phyloP scores from a whole-genome alignment of 2,797 vertebrate species.

The Brachymystax lenok region DNA sequence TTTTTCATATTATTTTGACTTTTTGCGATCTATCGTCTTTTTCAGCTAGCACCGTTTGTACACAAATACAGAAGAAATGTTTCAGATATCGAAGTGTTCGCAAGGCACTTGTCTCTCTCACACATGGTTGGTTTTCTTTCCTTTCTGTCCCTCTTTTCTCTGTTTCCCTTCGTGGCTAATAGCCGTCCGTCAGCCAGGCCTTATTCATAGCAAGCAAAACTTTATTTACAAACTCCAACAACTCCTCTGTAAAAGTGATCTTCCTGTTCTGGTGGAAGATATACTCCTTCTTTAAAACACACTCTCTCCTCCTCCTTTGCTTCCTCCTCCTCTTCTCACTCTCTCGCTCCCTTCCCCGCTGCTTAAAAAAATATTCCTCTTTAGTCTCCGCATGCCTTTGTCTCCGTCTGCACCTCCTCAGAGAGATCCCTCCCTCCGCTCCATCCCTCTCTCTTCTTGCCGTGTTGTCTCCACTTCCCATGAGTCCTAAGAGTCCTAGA shows the following conservation, averaged over 20 bases:
- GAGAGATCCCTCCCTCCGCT: constrained; percentile 11
- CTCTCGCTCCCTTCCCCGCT: not conserved
- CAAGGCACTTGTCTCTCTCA: constrained; percentile 90
- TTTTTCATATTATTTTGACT: constrained; percentile 56
- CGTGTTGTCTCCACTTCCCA: constrained; percentile 13
- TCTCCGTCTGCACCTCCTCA: constrained; percentile 26
- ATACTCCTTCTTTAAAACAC: constrained; percentile 39
- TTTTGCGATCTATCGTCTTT: constrained; percentile 40
- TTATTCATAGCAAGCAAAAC: constrained; percentile 63
- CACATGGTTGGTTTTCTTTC: constrained; percentile 59
- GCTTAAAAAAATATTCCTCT: constrained; percentile 36
- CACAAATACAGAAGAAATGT: constrained; percentile 82
- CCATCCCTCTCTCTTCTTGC: not conserved
- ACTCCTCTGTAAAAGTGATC: constrained; percentile 78
- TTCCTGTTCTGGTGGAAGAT: constrained; percentile 68
- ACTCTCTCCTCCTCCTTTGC: constrained; percentile 2
- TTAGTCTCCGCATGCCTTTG: not conserved
- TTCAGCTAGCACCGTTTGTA: constrained; percentile 90
- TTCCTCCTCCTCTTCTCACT: constrained; percentile 10
- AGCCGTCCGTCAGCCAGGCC: constrained; percentile 26
- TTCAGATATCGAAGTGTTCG: constrained; percentile 86
- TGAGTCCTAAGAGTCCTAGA: constrained; percentile 11
- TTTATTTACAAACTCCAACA: constrained; percentile 75
- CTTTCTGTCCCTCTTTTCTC: constrained; percentile 48
- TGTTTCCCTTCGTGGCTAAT: constrained; percentile 43